A percentile compares a stretch with the other conserved stretches of the same genome.
Evolutionary conservation across 2,113 vertebrate species (phyloP).

Genomic region (Seriola dumerili): DNA sequence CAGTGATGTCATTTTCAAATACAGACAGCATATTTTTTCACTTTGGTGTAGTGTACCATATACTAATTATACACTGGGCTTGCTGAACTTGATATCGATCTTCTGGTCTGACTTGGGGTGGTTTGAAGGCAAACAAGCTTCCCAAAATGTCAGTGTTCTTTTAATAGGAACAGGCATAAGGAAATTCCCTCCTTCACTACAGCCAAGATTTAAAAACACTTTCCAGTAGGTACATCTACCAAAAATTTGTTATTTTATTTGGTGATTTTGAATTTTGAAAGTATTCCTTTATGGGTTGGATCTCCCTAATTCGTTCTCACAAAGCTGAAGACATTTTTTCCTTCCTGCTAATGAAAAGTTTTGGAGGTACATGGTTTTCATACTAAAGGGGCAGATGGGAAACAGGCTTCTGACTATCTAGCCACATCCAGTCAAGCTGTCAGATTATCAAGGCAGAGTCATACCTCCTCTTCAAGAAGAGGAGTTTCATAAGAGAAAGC

Average conservation of each 20-base stretch:
- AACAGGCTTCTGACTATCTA: too few species aligned
- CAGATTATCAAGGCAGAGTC: too few species aligned
- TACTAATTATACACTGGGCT: not conserved
- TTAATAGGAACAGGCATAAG: not conserved
- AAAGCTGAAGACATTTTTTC: not conserved
- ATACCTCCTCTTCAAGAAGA: too few species aligned
- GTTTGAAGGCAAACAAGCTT: constrained; percentile 6
- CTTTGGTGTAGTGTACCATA: not conserved
- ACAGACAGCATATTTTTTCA: not conserved
- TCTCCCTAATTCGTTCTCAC: too few species aligned
- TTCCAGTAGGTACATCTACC: not conserved
- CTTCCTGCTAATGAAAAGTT: not conserved
- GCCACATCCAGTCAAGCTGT: too few species aligned
- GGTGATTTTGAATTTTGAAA: not conserved
- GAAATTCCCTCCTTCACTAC: not conserved
- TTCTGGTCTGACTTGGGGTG: not conserved
- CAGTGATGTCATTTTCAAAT: not conserved
- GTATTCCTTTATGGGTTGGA: not conserved
- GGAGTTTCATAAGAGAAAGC: too few species aligned
- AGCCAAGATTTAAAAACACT: not conserved
- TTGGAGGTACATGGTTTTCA: not conserved
- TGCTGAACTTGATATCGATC: not conserved
- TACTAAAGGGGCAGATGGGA: too few species aligned
- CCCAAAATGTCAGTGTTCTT: not conserved
- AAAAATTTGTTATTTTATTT: not conserved